phyloP scores from a whole-genome alignment of 2,888 invertebrate genomes.

The Eupsilia transversa region DNA sequence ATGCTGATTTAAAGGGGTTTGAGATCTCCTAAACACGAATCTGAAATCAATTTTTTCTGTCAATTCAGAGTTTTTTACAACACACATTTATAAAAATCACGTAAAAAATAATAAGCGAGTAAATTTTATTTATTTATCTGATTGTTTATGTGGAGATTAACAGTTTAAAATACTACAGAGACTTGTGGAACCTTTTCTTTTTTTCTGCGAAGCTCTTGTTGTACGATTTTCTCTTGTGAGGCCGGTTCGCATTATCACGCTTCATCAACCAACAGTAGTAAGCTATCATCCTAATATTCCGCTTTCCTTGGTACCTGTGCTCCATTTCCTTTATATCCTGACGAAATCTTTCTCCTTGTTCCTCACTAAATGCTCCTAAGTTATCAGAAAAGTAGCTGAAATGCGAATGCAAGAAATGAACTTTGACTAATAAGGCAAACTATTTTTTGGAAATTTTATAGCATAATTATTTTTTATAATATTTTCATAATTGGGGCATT shows the following conservation, averaged over 20 bases:
- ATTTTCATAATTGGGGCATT: not conserved
- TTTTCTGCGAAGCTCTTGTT: not conserved
- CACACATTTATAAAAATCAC: not conserved
- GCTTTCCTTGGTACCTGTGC: not conserved
- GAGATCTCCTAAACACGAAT: not conserved
- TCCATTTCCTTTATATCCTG: not conserved
- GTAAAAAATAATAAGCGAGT: not conserved
- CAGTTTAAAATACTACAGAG: not conserved
- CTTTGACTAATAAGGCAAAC: not conserved
- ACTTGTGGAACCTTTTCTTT: not conserved
- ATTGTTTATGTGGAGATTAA: not conserved
- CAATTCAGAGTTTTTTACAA: not conserved
- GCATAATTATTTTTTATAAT: not conserved
- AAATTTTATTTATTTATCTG: not conserved
- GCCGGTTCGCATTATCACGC: not conserved
- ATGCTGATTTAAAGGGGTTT: not conserved
- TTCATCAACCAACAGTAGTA: not conserved
- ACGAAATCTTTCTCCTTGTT: not conserved
- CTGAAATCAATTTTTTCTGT: not conserved
- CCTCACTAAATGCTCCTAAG: not conserved
- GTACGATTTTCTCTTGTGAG: not conserved
- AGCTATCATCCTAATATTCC: not conserved
- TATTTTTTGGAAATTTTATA: too few species aligned
- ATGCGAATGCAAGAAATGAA: not conserved
- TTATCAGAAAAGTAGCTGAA: not conserved